Percentiles rank a stretch among this genome's conserved stretches.
Evolutionary conservation across 2,113 vertebrate species (phyloP).

Genomic region (Gila orcuttii): DNA sequence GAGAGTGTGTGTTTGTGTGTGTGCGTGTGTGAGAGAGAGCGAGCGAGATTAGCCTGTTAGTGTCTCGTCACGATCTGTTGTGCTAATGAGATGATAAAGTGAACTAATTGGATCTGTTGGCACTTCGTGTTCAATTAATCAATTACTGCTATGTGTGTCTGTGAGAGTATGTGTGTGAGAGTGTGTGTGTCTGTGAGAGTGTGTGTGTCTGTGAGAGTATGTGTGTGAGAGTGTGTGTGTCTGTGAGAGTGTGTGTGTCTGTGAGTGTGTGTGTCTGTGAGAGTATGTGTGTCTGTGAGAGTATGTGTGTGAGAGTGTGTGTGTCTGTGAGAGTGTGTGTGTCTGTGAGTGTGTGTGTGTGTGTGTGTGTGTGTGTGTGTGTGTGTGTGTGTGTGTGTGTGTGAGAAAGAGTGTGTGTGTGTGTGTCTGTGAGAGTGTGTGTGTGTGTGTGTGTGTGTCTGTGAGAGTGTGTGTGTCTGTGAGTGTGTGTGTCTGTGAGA

Average conservation of each 20-base stretch:
- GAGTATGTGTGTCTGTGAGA: too few species aligned
- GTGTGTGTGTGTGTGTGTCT: neutral
- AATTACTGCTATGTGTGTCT: slow-evolving; percentile 58
- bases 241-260: neutral
- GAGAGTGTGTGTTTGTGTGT: too few species aligned
- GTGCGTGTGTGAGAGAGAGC: neutral
- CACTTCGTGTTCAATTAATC: slow-evolving; percentile 72
- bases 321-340: slow-evolving; percentile 13
- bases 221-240: slow-evolving; percentile 35
- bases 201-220: too few species aligned
- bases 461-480: too few species aligned
- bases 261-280: too few species aligned
- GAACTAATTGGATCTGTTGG: slow-evolving; percentile 72
- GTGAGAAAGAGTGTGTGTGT: neutral
- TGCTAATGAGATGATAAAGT: slow-evolving; percentile 56
- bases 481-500: too few species aligned
- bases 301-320: slow-evolving; percentile 32
- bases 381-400: too few species aligned
- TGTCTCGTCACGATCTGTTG: slow-evolving; percentile 37
- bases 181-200: too few species aligned
- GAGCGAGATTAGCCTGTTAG: slow-evolving; percentile 18
- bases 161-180: neutral
- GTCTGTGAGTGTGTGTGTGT: neutral
- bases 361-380: too few species aligned
- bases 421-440: neutral